A percentile compares a stretch with the other conserved stretches of the same genome.
Conservation (phyloP, 1,140 invertebrate species). For the Hylaeus volcanicus region DNA sequence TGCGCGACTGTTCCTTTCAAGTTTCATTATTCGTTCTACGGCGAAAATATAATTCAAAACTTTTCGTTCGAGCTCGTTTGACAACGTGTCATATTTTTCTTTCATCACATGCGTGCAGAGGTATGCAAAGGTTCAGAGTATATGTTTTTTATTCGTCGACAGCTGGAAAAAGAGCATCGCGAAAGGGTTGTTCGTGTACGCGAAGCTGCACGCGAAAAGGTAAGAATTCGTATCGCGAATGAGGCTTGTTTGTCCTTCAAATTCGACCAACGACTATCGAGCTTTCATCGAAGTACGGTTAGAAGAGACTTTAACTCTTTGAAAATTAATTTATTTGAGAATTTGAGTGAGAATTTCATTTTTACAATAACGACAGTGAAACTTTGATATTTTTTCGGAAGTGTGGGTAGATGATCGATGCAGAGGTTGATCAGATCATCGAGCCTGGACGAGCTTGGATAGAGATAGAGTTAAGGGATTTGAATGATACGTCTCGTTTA, state of each 20-base stretch:
- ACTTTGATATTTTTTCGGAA: no score
- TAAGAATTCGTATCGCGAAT: neutral
- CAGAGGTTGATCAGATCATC: neutral
- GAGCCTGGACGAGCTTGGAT: neutral
- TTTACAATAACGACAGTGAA: no score
- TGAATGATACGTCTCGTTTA: slow-evolving; percentile 49
- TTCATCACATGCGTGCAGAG: neutral
- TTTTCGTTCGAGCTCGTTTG: neutral
- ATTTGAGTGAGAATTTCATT: no score
- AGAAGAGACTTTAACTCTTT: no score
- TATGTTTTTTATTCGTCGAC: slow-evolving; percentile 11
- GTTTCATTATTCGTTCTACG: neutral
- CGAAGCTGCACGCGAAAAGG: neutral
- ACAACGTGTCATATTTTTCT: slow-evolving; percentile 14
- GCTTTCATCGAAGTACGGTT: no score
- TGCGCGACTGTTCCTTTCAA: neutral
- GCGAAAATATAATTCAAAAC: neutral
- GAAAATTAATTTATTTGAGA: no score
- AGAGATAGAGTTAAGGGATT: slow-evolving; percentile 26
- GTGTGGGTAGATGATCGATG: neutral
- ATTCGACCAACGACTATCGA: no score
- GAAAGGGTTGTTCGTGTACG: neutral
- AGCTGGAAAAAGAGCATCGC: slow-evolving; percentile 6
- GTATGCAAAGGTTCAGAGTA: neutral
- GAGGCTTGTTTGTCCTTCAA: no score